Evolutionary conservation across 2,113 vertebrate species (phyloP), one percentile per base, ranked within the genome.

Genomic region (Xyliphius kryptos): DNA sequence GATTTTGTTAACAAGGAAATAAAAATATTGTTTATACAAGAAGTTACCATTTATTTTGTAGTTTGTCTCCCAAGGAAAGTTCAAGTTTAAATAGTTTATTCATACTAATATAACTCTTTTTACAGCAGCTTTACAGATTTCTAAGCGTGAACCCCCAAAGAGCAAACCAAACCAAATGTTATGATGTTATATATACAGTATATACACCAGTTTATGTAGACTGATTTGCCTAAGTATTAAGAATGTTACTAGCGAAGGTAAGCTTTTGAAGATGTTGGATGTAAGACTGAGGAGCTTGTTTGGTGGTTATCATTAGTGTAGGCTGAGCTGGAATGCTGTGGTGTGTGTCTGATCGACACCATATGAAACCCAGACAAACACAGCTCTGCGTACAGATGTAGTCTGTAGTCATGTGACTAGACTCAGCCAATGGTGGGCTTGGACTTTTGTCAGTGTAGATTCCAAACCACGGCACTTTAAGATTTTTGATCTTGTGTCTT

Each of bases 341-440:
- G 76, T 70, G 68, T 67, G 44, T 19, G 63, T 62, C 66, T 77
- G 70, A 77, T 75, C 59, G 61, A 72, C 73, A 75, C 76, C 76
- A 71, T 71, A 71, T 68, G 60, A 70, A 73, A 70, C 56, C 60
- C 63, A 67, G 53, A 71, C 72, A 74, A 71, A 78, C 60, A 56
- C 52, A 75, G 71, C 47, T 67, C 41, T 56, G 68, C 71, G 65
- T 63, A 48, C 12, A 56, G 48, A 71, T 55, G 44, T 75, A 68
- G 69, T 63, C 66, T 75, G 68, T 46, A 61, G 48, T 74, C 76
- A 78, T 60, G 43, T 74, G 76, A 71, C 26, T 10, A 5, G 32
- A 19, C 52, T 67, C 66, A 69, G 57, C 76, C 76, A 75, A 76
- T 78, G 50, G 22, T 49, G 38, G 68, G 50, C 56, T 38, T 49